phyloP scores from a whole-genome alignment of 2,888 invertebrate species.

The Cephus pulcher region DNA sequence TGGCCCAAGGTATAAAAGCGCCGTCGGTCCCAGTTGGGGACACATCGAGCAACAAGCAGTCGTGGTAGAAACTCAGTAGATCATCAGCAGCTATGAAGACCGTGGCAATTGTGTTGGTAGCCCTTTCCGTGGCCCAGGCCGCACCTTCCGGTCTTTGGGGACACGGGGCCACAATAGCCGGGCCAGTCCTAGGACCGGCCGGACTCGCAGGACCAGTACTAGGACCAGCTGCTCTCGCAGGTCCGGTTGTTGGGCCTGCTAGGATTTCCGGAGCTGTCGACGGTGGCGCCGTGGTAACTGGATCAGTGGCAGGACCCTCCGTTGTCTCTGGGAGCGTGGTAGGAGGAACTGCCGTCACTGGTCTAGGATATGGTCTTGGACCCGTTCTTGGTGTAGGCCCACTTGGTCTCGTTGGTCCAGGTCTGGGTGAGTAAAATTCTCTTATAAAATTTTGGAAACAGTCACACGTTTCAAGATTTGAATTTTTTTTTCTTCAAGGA shows the following conservation, averaged over 20 bases:
- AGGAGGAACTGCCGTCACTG: constrained; percentile 51
- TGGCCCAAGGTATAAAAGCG: constrained; percentile 55
- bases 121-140: constrained; percentile 49
- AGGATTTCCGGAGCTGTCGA: constrained; percentile 61
- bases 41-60: constrained; percentile 45
- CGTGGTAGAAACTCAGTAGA: neutral
- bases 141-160: constrained; percentile 52
- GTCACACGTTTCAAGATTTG: neutral
- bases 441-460: neutral
- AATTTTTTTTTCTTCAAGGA: constrained; percentile 33
- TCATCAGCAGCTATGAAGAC: neutral
- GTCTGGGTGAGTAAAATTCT: neutral
- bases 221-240: constrained; percentile 54
- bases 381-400: neutral
- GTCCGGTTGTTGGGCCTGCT: constrained; percentile 56
- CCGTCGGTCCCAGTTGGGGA: constrained; percentile 35
- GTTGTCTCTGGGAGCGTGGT: constrained; percentile 56
- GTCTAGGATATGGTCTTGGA: constrained; percentile 34
- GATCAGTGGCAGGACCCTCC: constrained; percentile 60
- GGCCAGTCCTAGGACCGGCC: constrained; percentile 55
- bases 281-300: constrained; percentile 60
- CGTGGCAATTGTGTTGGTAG: constrained; percentile 46
- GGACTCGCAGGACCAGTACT: constrained; percentile 51
- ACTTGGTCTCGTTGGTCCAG: neutral
- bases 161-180: constrained; percentile 51